phyloP scores from a whole-genome alignment of 2,113 vertebrate species.

The Gymnocephalus cernua region DNA sequence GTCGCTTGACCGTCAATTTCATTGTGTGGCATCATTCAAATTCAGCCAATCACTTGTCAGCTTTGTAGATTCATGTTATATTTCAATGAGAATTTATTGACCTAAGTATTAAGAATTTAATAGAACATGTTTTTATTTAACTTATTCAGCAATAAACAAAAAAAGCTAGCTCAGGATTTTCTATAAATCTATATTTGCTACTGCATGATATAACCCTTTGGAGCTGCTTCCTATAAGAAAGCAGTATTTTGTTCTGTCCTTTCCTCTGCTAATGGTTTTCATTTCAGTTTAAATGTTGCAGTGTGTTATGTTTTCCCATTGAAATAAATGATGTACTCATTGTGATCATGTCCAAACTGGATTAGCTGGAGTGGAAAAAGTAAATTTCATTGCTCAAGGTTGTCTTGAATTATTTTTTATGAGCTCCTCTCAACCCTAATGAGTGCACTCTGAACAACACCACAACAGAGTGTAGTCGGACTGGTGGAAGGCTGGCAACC shows the following conservation, averaged over 20 bases:
- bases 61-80: background rate
- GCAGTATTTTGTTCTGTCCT: background rate
- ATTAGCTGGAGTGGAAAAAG: conserved; percentile 13
- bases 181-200: conserved; percentile 28
- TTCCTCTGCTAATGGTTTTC: background rate
- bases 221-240: background rate
- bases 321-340: background rate
- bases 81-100: conserved; percentile 16
- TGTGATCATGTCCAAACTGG: conserved; percentile 7
- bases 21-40: conserved; percentile 25
- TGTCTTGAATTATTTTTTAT: conserved; percentile 33
- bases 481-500: conserved; percentile 65
- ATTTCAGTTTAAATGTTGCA: background rate
- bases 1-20: background rate
- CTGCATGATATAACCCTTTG: background rate
- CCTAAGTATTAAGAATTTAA: conserved; percentile 17
- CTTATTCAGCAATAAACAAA: conserved; percentile 30
- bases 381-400: background rate
- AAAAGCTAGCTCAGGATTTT: conserved; percentile 32
- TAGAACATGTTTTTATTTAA: conserved; percentile 18
- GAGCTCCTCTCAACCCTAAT: conserved; percentile 44
- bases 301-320: background rate
- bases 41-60: conserved; percentile 26
- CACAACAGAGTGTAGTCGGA: conserved; percentile 45
- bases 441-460: conserved; percentile 47